phyloP scores from a whole-genome alignment of 1,140 invertebrate genomes.

The Heterodera carotae region DNA sequence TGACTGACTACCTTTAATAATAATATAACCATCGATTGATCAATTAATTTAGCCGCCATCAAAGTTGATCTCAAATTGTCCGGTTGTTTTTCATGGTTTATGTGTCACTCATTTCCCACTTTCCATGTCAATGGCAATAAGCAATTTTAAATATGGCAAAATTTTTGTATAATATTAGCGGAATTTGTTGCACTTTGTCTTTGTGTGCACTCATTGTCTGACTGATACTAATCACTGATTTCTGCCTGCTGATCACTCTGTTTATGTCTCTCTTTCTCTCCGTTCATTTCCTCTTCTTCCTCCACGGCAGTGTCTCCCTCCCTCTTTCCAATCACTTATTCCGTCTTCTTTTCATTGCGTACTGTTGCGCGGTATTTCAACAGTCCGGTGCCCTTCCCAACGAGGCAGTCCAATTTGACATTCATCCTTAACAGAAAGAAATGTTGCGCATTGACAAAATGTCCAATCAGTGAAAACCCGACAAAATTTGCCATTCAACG shows the following conservation, averaged over 20 bases:
- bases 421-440: constrained; percentile 47
- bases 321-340: background rate
- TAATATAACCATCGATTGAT: background rate
- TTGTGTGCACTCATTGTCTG: background rate
- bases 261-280: too few relatives aligned
- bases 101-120: too few relatives aligned
- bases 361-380: constrained; percentile 38
- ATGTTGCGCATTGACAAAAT: too few relatives aligned
- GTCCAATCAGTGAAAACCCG: too few relatives aligned
- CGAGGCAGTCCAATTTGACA: constrained; percentile 59
- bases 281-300: background rate
- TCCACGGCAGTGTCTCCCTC: background rate
- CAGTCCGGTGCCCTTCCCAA: constrained; percentile 61
- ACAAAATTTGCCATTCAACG: too few relatives aligned
- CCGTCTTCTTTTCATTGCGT: background rate
- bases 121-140: too few relatives aligned
- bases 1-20: too few relatives aligned
- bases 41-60: background rate
- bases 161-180: too few relatives aligned
- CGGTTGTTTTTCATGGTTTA: background rate
- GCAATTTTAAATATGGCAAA: too few relatives aligned
- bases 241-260: too few relatives aligned
- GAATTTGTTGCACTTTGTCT: background rate
- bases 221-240: too few relatives aligned
- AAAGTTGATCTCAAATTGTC: background rate